Evolutionary conservation across 2,113 vertebrate genomes (phyloP), one percentile per base, ranked within the genome.

Genomic region (Epinephelus lanceolatus): DNA sequence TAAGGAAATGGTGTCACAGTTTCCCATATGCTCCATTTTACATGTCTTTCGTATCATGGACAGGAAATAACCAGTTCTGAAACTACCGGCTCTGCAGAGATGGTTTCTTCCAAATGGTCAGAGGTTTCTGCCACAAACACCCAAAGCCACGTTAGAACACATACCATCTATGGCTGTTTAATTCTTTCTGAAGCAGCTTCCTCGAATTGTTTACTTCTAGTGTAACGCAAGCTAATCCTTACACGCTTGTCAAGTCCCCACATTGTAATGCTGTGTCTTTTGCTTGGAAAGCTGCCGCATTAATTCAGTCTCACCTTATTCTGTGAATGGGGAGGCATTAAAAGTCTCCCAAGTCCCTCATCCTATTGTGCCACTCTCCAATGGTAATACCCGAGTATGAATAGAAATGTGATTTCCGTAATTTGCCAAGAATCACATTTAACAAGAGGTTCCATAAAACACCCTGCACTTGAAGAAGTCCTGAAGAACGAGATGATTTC

Each of bases 281-380:
- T 76, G 71, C 84, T 84, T 33, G 68, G 87, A 92, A 93, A 87
- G 84, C 88, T 78, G 88, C 76, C 9, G 25, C 88, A 89, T 89
- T 91, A 89, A 93, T 91, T 90, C 80, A 81, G 67, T 76, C 88
- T 91, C 83, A 89, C 86, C 90, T 89, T 82, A 76, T 76, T 81
- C 84, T 55, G 47, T 83, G 80, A 90, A 83, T 65, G 40, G 67
- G 17, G 88, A 80, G 56, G 69, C 80, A 87, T 90, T 90, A 56
- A 90, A 89, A 85, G 80, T 71, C 70, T 55, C 76, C 69, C 57
- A 70, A 88, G 70, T 80, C 83, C 76, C 57, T 76, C 55, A 63
- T 78, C 40, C 87, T 81, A 89, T 90, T 90, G 76, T 89, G 75
- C 40, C 49, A 33, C 62, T 84, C 87, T 85, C 25, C 75, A 84